These are phyloP conservation scores for Dryobotodes eremita DNA, from an alignment of 2,888 invertebrate species.

Conservation along the genomic window DNA sequence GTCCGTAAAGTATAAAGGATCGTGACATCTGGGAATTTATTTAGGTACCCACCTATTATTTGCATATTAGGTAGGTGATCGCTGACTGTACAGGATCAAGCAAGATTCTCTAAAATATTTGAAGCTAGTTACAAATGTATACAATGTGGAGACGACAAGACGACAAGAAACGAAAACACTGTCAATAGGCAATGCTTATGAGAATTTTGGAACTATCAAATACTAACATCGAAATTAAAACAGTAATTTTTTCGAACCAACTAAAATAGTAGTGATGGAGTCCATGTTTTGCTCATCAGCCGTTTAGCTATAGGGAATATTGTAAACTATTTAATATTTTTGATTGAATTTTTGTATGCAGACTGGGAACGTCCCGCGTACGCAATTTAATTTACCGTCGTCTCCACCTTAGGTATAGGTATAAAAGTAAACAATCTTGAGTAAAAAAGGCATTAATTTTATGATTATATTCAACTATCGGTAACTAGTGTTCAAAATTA, in stretches of 20 bases:
- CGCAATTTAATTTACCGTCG: neutral
- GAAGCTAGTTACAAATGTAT: neutral
- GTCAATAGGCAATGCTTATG: neutral
- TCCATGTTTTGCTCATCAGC: neutral
- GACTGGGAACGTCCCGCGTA: neutral
- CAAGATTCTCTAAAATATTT: neutral
- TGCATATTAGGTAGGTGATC: neutral
- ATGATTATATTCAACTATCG: too few species aligned
- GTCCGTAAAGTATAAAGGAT: neutral
- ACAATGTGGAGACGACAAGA: neutral
- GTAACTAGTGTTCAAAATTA: neutral
- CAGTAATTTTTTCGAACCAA: too few species aligned
- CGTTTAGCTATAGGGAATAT: neutral
- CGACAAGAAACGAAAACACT: neutral
- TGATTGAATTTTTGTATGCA: neutral
- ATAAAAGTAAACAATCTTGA: neutral
- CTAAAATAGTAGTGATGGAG: neutral
- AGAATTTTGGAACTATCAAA: neutral
- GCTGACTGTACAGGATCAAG: neutral
- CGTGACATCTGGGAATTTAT: neutral
- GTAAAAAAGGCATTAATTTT: neutral
- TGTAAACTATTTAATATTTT: neutral
- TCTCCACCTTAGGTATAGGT: neutral
- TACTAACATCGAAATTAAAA: too few species aligned
- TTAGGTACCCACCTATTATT: neutral